Evolutionary conservation across 2,888 invertebrate species (phyloP), one percentile per base, ranked within the genome.

Genomic region (Coenonympha arcania): DNA sequence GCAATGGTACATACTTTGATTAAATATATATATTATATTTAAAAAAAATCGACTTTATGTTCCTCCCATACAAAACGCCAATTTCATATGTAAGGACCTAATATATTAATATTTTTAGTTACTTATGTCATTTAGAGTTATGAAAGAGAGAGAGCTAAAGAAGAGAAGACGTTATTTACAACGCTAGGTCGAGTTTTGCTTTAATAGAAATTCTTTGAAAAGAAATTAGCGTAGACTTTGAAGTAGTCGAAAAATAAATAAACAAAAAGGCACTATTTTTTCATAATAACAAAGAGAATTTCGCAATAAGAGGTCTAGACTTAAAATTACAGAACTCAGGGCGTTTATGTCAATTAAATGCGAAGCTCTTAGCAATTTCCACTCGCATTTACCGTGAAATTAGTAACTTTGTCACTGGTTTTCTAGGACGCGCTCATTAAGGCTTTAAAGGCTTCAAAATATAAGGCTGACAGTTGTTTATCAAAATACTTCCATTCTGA

Each of bases 261-360:
- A 36, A 26, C 3, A 8, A 30, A 37, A 20, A 36, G 1, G 8
- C 26, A 26, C 11, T n/a, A 2, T 4, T 26, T 28, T 45, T 24
- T 11, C 36, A 36, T 24, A 22, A 44, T 9, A 36, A 45, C 6
- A 28, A 37, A 26, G 15, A 30, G 9, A 18, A 8, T 48, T 16
- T 30, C 20, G 19, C 28, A 36, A 37, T 36, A 31, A 19, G 36
- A 22, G 11, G 43, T 34, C 36, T 42, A 42, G 42, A 28, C 42
- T 15, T 19, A 24, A 36, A 26, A 42, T 48, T 48, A 48, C 34
- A 28, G 26, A 48, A 36, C 11, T 48, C 19, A 20, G 9, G 19
- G 37, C 34, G 19, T 37, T 43, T 49, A 43, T 34, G 42, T 22
- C 49, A 37, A 49, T 49, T 43, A 49, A 45, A 45, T 37, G 36